Evolutionary conservation across 1,140 invertebrate species (phyloP), one percentile per base, ranked within the genome.

Genomic region (Penaeus vannamei): DNA sequence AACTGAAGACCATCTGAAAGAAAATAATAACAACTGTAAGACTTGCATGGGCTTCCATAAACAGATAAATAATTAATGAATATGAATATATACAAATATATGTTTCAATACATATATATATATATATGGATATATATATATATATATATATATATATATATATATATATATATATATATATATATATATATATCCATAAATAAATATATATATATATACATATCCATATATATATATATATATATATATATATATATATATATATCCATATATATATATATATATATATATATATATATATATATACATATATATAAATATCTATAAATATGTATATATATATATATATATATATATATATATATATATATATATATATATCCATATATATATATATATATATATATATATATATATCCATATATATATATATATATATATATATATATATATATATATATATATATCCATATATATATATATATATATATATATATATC

Each of bases 1-100:
- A 85, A 36, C 22, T 85, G 76, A 26, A 42, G 77, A 3, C 84
- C 90, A 0, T 59, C 84, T 88, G 72, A n/a, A 80, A 62, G 19
- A n/a, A 64, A 2, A 84, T 29, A 46, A n/a, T 36, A 42, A 26
- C 77, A 32, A 23, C 22, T 36, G 5, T 7, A 17, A 69, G 72
- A 76, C n/a, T n/a, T 76, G 10, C 32, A 17, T 29, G 29, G 29
- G 7, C 32, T 19, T 19, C 72, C 72, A 20, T 0, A 76, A 76
- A 19, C 0, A 2, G 7, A 76, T 32, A 12, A 76, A 32, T 32
- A 32, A 72, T 72, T 12, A 19, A 76, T 76, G 32, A 5, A 29
- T 32, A 29, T 76, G n/a, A 19, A 76, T 10, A 76, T 26, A 72
- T 14, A 32, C 20, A 32, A 17, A 76, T 26, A 76, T 36, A 76